phyloP scores from a whole-genome alignment of 2,113 vertebrate genomes.

The Tenrec ecaudatus region DNA sequence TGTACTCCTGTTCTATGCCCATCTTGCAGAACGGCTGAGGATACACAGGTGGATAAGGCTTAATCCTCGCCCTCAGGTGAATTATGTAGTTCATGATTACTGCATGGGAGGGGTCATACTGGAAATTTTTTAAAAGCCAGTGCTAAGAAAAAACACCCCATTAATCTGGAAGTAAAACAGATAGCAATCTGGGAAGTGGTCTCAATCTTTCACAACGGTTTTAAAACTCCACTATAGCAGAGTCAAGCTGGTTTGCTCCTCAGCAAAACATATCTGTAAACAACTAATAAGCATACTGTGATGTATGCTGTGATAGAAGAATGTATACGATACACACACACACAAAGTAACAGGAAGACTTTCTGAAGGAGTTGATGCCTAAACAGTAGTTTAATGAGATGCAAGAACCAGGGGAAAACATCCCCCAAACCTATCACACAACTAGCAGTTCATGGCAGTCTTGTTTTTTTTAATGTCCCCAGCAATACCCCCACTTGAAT shows the following conservation, averaged over 20 bases:
- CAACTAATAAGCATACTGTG: not conserved
- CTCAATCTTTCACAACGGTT: constrained; percentile 31
- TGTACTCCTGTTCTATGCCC: not conserved
- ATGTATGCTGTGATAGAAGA: not conserved
- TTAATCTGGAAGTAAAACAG: constrained; percentile 4
- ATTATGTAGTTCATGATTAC: not conserved
- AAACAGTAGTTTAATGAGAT: not conserved
- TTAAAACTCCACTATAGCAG: not conserved
- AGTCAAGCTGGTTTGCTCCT: not conserved
- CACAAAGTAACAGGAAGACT: not conserved
- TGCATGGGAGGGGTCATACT: not conserved
- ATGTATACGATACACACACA: not conserved
- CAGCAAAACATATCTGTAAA: not conserved
- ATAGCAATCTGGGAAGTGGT: constrained; percentile 13
- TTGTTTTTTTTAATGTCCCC: too few species aligned
- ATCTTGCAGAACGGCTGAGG: not conserved
- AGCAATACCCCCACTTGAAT: too few species aligned
- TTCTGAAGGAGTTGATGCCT: not conserved
- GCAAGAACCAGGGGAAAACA: too few species aligned
- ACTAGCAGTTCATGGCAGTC: too few species aligned
- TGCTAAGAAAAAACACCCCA: not conserved
- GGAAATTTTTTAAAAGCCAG: not conserved
- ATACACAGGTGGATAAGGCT: not conserved
- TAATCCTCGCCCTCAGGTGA: not conserved
- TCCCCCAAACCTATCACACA: too few species aligned